phyloP scores from a whole-genome alignment of 2,113 vertebrate genomes.

The Pseudorectes ferrugineus region DNA sequence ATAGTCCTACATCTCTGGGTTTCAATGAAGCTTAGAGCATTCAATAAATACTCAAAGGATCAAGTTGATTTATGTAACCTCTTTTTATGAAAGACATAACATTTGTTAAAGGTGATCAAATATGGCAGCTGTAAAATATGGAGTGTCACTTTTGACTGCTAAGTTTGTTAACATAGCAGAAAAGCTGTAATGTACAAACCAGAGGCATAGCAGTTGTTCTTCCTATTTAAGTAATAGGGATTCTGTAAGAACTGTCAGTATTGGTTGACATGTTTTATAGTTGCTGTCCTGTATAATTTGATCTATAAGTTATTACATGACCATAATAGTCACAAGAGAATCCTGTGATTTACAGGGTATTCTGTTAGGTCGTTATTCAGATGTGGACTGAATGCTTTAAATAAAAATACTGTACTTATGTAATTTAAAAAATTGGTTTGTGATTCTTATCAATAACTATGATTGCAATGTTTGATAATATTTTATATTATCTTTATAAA shows the following conservation, averaged over 20 bases:
- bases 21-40: background rate
- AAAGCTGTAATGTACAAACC: background rate
- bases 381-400: background rate
- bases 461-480: background rate
- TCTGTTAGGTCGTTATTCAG: background rate
- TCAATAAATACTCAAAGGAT: background rate
- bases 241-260: background rate
- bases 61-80: background rate
- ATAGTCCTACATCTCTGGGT: background rate
- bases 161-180: background rate
- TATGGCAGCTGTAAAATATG: background rate
- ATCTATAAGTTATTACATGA: background rate
- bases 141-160: background rate
- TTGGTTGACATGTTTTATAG: background rate
- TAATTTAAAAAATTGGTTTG: background rate
- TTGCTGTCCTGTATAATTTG: background rate
- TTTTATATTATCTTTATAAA: background rate
- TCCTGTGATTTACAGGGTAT: background rate
- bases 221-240: background rate
- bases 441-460: background rate
- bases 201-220: background rate
- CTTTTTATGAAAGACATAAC: background rate
- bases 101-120: background rate
- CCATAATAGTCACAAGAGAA: background rate
- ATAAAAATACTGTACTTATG: background rate